Base-by-base conservation (phyloP, 2,888 invertebrate genomes). In the Drosophila quinaria region DNA sequence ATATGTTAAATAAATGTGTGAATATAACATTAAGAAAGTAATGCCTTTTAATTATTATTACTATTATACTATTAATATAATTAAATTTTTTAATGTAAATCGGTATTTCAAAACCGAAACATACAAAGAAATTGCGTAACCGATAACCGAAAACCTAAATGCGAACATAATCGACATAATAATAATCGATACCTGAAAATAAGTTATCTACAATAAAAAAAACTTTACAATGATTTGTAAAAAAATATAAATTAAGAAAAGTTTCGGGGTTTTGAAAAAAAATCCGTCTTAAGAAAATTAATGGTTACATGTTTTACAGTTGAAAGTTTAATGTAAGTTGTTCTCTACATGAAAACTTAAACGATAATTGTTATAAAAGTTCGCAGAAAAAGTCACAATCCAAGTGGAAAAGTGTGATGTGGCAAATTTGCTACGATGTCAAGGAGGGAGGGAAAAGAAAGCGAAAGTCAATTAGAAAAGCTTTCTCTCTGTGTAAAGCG, bases 401-500 rank as follows among this genome's bases (percentile, higher is more conserved):
- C 33, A 44, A 55, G 10, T 44, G n/a, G 33, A 22, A 55, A 44
- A 33, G 17, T 42, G 44, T 44, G 33, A 55, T 55, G 42, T 44
- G 19, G 54, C 54, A 42, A 31, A 42, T 31, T 41, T n/a, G 8
- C 22, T 15, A 3, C 22, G 17, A 4, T 15, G 39, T n/a, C 39
- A 54, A 29, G 17, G 25, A 25, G 25, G 2, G 25, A 1, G 15
- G 31, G 13, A 19, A 9, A 37, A n/a, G 13, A 54, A 41, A 33
- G 13, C 17, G 47, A 49, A 49, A 49, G 58, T 37, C 49, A 59
- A 59, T 50, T 60, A 60, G 39, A 60, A 60, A 42, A 41, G 31
- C 49, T 60, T 75, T 75, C 75, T 66, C 49, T n/a, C 71, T 9
- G 75, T 75, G 75, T 58, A 75, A 41, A 71, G 35, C 56, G 59